Conservation (phyloP, 2,797 vertebrate genomes). For the Heliangelus exortis region DNA sequence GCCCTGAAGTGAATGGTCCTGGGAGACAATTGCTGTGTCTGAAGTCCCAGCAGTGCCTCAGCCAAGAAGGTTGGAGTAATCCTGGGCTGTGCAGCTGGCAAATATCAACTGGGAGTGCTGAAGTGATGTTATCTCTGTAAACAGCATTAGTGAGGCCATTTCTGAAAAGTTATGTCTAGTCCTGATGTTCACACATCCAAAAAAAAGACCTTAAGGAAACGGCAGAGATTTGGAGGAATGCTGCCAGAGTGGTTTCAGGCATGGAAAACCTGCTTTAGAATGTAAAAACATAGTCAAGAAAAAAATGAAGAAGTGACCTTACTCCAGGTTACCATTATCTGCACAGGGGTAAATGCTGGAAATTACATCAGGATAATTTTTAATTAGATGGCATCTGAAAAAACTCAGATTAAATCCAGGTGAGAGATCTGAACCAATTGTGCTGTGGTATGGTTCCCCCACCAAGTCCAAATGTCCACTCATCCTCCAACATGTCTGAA, state of each 20-base stretch:
- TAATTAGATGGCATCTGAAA: not conserved
- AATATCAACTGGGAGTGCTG: conserved; percentile 44
- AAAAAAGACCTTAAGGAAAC: conserved; percentile 14
- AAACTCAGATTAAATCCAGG: not conserved
- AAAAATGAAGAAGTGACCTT: not conserved
- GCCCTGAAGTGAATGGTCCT: not conserved
- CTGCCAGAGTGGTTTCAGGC: not conserved
- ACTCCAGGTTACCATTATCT: not conserved
- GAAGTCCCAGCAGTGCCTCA: not conserved
- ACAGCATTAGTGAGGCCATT: conserved; percentile 38
- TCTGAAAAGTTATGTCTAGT: conserved; percentile 54
- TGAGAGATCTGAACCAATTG: not conserved
- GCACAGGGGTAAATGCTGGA: not conserved
- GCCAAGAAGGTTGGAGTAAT: conserved; percentile 60
- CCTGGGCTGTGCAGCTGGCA: not conserved
- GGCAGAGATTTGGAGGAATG: not conserved
- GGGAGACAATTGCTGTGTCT: not conserved
- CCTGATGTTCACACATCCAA: not conserved
- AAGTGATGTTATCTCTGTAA: conserved; percentile 45
- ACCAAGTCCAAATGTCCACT: not conserved
- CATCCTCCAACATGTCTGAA: not conserved
- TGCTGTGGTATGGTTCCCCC: not conserved
- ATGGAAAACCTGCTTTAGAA: not conserved
- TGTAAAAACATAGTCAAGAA: not conserved
- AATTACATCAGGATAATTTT: not conserved